Percentiles rank a stretch among this genome's conserved stretches.
Evolutionary conservation across 1,140 invertebrate species (phyloP).

Genomic region (Bombus waltoni): DNA sequence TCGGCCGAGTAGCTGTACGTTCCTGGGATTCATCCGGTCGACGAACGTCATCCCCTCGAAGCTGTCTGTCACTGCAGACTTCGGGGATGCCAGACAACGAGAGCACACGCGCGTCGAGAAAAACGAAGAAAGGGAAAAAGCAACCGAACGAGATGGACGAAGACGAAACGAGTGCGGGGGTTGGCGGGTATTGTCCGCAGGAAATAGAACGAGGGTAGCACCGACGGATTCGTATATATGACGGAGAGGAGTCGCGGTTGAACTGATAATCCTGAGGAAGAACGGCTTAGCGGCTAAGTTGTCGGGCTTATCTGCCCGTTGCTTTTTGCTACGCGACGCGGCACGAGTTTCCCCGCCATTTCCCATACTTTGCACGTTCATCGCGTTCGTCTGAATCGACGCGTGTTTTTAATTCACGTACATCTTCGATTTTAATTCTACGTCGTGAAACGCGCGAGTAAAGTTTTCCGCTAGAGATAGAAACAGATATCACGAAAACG

Average conservation of each 20-base stretch:
- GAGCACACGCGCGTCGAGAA: constrained; percentile 36
- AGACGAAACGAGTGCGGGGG: constrained; percentile 27
- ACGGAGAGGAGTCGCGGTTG: constrained; percentile 37
- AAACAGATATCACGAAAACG: no score
- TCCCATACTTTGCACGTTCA: no score
- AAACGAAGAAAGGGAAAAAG: neutral
- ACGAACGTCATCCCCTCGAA: constrained; percentile 75
- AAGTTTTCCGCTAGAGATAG: no score
- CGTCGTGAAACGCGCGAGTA: no score
- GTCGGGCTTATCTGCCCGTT: constrained; percentile 64
- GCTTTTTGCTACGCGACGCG: constrained; percentile 61
- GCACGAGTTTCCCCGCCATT: constrained; percentile 4
- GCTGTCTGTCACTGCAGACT: constrained; percentile 75
- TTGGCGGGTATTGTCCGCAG: constrained; percentile 72
- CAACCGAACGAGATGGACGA: constrained; percentile 43
- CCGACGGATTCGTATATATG: constrained; percentile 25
- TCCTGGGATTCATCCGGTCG: constrained; percentile 69
- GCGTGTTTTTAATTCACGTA: no score
- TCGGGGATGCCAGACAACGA: constrained; percentile 73
- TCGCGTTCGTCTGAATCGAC: no score
- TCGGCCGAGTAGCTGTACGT: constrained; percentile 57
- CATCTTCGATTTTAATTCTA: no score
- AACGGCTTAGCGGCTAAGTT: constrained; percentile 69
- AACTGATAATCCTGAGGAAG: constrained; percentile 69
- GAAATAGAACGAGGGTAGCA: constrained; percentile 75